These are phyloP conservation scores for Xestia c-nigrum DNA, from an alignment of 2,888 invertebrate genomes.

Conservation along the genomic window DNA sequence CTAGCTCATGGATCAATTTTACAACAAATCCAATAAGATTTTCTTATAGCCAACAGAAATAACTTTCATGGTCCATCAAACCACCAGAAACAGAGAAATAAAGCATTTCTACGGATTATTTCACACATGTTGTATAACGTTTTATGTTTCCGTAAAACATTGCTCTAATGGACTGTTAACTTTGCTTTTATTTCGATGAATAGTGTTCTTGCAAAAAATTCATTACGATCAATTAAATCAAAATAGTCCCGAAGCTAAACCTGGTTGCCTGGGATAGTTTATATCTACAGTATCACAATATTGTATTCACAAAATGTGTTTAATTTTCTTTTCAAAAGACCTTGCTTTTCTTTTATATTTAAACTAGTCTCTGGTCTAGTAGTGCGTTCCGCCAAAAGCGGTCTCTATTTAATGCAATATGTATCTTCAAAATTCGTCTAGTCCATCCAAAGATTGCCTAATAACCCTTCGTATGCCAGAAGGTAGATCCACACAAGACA, in stretches of 20 bases:
- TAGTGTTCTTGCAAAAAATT: conserved; percentile 29
- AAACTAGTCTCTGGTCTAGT: neutral
- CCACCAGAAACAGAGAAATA: conserved; percentile 21
- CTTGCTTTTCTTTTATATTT: neutral
- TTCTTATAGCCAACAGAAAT: conserved; percentile 17
- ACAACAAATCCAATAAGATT: conserved; percentile 20
- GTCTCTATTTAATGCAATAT: neutral
- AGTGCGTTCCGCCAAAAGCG: neutral
- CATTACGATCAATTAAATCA: conserved; percentile 30
- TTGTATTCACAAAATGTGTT: neutral
- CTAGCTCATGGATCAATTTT: neutral
- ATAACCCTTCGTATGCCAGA: too few relatives aligned
- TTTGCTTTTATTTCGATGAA: conserved; percentile 41
- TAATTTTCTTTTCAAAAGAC: neutral
- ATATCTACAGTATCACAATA: neutral
- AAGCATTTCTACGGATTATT: conserved; percentile 24
- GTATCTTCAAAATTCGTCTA: neutral
- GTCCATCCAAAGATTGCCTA: neutral
- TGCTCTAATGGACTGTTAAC: conserved; percentile 47
- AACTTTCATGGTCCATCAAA: conserved; percentile 48
- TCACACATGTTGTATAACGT: conserved; percentile 35
- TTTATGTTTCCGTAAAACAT: conserved; percentile 52
- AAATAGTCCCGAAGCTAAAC: conserved; percentile 42
- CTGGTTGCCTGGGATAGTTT: conserved; percentile 11
- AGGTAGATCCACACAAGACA: too few relatives aligned